Conservation (phyloP, 1,140 invertebrate species). For the Danaus melanippus region DNA sequence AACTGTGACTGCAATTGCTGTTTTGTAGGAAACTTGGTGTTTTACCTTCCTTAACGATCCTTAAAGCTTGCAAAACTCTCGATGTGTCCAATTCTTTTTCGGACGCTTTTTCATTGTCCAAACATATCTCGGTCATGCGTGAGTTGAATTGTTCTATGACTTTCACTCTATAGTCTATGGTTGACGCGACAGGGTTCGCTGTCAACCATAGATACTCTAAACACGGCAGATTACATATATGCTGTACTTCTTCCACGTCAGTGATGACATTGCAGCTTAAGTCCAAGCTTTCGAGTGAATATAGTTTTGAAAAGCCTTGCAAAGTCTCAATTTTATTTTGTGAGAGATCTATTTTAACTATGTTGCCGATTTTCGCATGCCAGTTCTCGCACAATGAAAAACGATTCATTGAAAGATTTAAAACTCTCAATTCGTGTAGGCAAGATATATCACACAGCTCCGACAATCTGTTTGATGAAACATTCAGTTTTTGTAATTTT, state of each 20-base stretch:
- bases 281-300: slow-evolving; percentile 88
- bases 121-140: slow-evolving; percentile 81
- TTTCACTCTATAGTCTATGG: slow-evolving; percentile 92
- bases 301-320: slow-evolving; percentile 85
- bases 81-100: slow-evolving; percentile 94
- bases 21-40: slow-evolving; percentile 61
- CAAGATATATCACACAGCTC: slow-evolving; percentile 84
- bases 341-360: slow-evolving; percentile 89
- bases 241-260: slow-evolving; percentile 85
- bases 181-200: slow-evolving; percentile 89
- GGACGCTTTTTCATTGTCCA: slow-evolving; percentile 90
- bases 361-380: slow-evolving; percentile 89
- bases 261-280: slow-evolving; percentile 88
- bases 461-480: slow-evolving; percentile 84
- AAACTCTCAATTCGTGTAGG: slow-evolving; percentile 81
- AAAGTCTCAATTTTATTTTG: slow-evolving; percentile 87
- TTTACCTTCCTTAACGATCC: slow-evolving; percentile 72
- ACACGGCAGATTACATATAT: slow-evolving; percentile 86
- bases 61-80: slow-evolving; percentile 88
- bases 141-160: slow-evolving; percentile 88
- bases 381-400: slow-evolving; percentile 80
- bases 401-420: slow-evolving; percentile 86
- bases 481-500: slow-evolving; percentile 79
- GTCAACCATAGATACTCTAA: slow-evolving; percentile 88
- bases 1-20: slow-evolving; percentile 54